Evolutionary conservation across 37 sponge, comb jelly and placozoan genomes (phyloP).

Genomic region (Spongia lamella): DNA sequence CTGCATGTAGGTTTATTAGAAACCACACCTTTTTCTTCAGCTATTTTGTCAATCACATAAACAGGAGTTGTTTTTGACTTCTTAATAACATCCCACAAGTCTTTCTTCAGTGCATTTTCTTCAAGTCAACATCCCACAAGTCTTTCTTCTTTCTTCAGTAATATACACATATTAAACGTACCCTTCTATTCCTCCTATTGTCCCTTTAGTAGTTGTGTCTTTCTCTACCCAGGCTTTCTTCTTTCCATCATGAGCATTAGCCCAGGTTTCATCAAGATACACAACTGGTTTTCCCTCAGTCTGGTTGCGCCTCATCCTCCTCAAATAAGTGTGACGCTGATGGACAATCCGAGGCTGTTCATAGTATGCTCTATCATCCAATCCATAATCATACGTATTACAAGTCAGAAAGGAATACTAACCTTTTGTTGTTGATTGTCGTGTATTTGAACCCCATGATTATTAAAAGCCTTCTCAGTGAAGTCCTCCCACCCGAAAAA

Average conservation of each 20-base stretch:
- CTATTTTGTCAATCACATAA: too few relatives aligned
- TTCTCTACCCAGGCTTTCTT: slow-evolving; percentile 8
- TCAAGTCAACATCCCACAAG: too few relatives aligned
- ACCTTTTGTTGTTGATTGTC: background rate
- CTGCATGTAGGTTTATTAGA: too few relatives aligned
- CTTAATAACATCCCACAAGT: too few relatives aligned
- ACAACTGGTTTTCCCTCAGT: slow-evolving; percentile 3
- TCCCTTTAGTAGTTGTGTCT: background rate
- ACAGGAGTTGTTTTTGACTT: too few relatives aligned
- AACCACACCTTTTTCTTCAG: too few relatives aligned
- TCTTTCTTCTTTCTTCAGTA: too few relatives aligned
- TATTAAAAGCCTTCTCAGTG: background rate
- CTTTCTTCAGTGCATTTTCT: too few relatives aligned
- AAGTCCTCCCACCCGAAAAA: background rate
- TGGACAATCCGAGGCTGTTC: background rate
- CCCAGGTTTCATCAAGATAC: slow-evolving; percentile 14
- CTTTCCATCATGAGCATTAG: slow-evolving; percentile 8
- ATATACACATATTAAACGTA: too few relatives aligned
- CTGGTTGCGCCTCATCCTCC: slow-evolving; percentile 6
- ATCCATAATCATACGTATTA: too few relatives aligned
- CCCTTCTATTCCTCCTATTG: background rate
- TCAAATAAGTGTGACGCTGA: background rate
- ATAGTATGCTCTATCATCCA: background rate
- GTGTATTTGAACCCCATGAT: slow-evolving; percentile 5
- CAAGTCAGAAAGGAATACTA: too few relatives aligned